Evolutionary conservation across 2,888 invertebrate genomes (phyloP), one percentile per base, ranked within the genome.

Genomic region (Nezara viridula): DNA sequence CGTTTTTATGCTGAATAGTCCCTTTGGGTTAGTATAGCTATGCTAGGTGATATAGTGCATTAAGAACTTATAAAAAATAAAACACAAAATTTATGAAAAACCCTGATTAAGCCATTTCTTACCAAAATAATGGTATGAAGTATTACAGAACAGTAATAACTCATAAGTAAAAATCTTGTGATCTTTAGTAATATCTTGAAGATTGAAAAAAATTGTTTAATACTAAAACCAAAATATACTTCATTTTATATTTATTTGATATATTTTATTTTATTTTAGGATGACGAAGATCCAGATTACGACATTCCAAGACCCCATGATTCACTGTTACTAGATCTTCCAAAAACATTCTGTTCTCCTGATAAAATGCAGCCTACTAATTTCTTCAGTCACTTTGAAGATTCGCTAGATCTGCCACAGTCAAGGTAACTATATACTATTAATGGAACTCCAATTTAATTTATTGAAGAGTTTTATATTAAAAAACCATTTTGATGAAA

Each of bases 291-390:
- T 88, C 93, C 94, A 3, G 93, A 94, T 91, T 94, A 94, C 90
- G 94, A 94, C 91, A 92, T 94, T 81, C 94, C 94, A 32, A 92
- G 94, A 90, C 93, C 94, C 0, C 93, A 93, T 90, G 92, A 92
- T 88, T 92, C 93, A 21, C 91, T 92, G n/a, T 81, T 90, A 16
- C 85, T 89, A 19, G 87, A 89, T 16, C 88, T 85, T 49, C 86
- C 47, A 24, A 88, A 86, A 37, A 52, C 88, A 24, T 47, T 32
- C 49, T 40, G 73, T 66, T 81, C 89, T 19, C 52, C 89, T 32
- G 90, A 90, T 81, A 86, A 88, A 21, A 81, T 90, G 37, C 89
- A 89, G 21, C 87, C 90, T 16, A 90, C 90, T 40, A 85, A 91
- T 52, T 91, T 91, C 89, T 89, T 91, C 88, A 73, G 88, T 85